A percentile compares a stretch with the other conserved stretches of the same genome.
Conservation (phyloP, 2,797 vertebrate species). For the Streptopelia turtur region DNA sequence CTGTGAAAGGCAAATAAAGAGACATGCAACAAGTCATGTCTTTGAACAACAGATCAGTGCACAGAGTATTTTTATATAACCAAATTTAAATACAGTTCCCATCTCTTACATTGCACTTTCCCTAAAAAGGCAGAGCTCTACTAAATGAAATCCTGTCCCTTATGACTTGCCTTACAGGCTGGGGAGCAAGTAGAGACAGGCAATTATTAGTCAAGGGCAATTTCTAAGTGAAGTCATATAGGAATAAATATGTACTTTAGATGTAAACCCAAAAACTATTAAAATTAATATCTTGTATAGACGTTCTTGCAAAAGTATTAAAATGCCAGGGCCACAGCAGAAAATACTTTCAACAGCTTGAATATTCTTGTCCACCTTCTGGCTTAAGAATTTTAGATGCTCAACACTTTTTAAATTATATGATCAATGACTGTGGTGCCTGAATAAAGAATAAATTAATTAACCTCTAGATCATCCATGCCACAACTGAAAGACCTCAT, state of each 20-base stretch:
- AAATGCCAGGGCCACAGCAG: not conserved
- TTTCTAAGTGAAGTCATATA: not conserved
- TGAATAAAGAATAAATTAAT: not conserved
- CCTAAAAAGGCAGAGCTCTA: not conserved
- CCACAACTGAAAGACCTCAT: not conserved
- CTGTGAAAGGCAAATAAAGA: not conserved
- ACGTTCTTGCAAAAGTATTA: not conserved
- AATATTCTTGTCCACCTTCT: not conserved
- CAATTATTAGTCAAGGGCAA: not conserved
- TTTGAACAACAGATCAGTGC: not conserved
- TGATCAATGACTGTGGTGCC: not conserved
- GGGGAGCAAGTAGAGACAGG: not conserved
- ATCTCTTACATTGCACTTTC: not conserved
- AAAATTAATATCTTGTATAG: not conserved
- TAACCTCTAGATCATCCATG: not conserved
- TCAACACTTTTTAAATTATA: not conserved
- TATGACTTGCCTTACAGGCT: not conserved
- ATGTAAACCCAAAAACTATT: not conserved
- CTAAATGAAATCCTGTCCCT: not conserved
- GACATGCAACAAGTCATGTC: not conserved
- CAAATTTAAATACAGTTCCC: not conserved
- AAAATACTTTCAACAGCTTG: not conserved
- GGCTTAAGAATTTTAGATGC: not conserved
- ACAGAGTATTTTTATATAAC: not conserved
- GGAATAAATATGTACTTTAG: not conserved